A percentile compares a stretch with the other conserved stretches of the same genome.
Evolutionary conservation across 2,888 invertebrate species (phyloP).

Genomic region (Lochmaea crataegi): DNA sequence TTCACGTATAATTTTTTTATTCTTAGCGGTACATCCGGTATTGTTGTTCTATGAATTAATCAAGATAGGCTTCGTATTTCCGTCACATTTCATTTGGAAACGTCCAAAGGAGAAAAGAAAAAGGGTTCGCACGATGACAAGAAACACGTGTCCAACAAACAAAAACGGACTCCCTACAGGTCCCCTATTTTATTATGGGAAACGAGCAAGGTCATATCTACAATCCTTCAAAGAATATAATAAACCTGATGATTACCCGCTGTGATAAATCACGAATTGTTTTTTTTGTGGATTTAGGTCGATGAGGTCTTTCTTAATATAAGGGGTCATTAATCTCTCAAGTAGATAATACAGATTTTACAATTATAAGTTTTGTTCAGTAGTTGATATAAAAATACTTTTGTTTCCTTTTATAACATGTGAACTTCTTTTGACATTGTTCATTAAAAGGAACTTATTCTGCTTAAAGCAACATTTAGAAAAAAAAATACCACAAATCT

Average conservation of each 20-base stretch:
- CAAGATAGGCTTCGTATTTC: conserved; percentile 17
- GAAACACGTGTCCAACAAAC: conserved; percentile 35
- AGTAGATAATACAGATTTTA: background rate
- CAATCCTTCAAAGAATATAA: conserved; percentile 11
- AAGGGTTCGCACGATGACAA: conserved; percentile 36
- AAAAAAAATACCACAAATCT: conserved; percentile 46
- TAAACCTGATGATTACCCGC: conserved; percentile 12
- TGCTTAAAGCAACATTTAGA: background rate
- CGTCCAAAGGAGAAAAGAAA: conserved; percentile 5
- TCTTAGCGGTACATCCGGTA: background rate
- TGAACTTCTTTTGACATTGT: background rate
- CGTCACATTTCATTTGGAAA: conserved; percentile 15
- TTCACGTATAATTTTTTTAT: background rate
- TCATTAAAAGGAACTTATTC: background rate
- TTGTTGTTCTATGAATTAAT: conserved; percentile 7
- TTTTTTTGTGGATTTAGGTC: conserved; percentile 7
- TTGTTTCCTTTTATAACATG: too few species aligned
- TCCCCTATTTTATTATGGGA: background rate
- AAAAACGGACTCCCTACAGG: conserved; percentile 18
- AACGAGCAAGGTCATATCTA: conserved; percentile 9
- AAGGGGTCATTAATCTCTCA: conserved; percentile 10
- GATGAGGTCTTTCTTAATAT: background rate
- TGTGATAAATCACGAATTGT: background rate
- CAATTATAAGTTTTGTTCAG: too few species aligned
- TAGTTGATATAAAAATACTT: too few species aligned